phyloP scores from a whole-genome alignment of 2,113 vertebrate species.

The Sterna hirundo region DNA sequence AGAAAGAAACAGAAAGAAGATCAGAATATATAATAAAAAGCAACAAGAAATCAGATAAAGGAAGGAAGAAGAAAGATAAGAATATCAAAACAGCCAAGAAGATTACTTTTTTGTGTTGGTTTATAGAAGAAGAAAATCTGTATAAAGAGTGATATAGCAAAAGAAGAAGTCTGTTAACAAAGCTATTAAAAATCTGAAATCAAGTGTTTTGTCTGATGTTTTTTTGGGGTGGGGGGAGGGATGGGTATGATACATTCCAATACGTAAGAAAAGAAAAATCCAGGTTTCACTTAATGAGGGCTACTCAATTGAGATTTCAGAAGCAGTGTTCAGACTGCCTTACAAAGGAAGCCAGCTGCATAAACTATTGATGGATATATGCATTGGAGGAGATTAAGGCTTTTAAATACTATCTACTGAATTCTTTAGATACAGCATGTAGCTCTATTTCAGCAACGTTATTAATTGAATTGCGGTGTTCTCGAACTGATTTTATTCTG shows the following conservation, averaged over 20 bases:
- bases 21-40: neutral
- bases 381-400: neutral
- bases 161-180: neutral
- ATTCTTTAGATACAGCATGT: neutral
- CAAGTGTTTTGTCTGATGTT: neutral
- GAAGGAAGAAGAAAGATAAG: neutral
- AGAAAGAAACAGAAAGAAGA: neutral
- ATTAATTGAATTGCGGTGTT: constrained; percentile 5
- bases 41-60: neutral
- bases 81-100: neutral
- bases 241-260: neutral
- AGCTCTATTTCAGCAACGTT: neutral
- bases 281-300: neutral
- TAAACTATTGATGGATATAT: neutral
- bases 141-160: neutral
- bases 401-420: neutral
- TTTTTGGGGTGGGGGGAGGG: neutral
- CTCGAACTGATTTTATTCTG: constrained; percentile 5
- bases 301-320: neutral
- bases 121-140: neutral
- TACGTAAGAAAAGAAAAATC: neutral
- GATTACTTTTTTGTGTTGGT: neutral
- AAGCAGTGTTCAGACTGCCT: neutral
- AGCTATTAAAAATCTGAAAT: neutral
- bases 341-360: neutral